Evolutionary conservation across 2,888 invertebrate genomes (phyloP).

Genomic region (Pomacea canaliculata): DNA sequence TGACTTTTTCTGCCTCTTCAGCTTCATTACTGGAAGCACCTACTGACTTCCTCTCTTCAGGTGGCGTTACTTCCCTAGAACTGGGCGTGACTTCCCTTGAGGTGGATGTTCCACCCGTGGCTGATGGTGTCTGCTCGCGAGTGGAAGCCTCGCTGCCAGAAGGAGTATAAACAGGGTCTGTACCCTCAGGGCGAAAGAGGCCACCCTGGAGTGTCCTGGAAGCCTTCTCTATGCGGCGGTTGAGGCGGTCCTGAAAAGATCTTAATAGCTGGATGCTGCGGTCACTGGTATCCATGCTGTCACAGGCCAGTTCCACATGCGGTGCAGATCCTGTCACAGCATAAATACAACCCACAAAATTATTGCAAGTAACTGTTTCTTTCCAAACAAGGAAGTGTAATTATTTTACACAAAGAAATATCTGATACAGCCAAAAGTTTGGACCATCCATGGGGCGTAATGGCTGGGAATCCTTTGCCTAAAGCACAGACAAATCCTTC

Average conservation of each 20-base stretch:
- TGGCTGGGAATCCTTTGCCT: too few species aligned
- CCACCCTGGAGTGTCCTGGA: conserved; percentile 19
- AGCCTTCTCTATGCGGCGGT: conserved; percentile 22
- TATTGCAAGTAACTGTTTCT: too few species aligned
- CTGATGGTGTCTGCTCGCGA: conserved; percentile 15
- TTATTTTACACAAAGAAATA: too few species aligned
- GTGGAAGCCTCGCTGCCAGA: conserved; percentile 15
- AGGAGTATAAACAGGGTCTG: conserved; percentile 11
- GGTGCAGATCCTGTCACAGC: conserved; percentile 10
- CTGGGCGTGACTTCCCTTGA: neutral
- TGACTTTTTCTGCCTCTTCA: conserved; percentile 4
- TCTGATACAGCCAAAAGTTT: too few species aligned
- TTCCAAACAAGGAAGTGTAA: too few species aligned
- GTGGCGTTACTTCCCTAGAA: conserved; percentile 8
- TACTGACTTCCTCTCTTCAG: conserved; percentile 12
- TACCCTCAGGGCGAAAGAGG: conserved; percentile 18
- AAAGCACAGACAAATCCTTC: too few species aligned
- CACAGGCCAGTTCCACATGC: conserved; percentile 19
- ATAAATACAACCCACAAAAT: neutral
- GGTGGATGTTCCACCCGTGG: conserved; percentile 4
- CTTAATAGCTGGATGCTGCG: conserved; percentile 23
- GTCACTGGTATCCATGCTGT: conserved; percentile 10
- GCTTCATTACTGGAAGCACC: conserved; percentile 5
- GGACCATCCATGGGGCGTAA: too few species aligned
- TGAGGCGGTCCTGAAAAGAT: conserved; percentile 24